Base-by-base conservation (phyloP, 2,113 vertebrate genomes). In the Sphaerodactylus townsendi region DNA sequence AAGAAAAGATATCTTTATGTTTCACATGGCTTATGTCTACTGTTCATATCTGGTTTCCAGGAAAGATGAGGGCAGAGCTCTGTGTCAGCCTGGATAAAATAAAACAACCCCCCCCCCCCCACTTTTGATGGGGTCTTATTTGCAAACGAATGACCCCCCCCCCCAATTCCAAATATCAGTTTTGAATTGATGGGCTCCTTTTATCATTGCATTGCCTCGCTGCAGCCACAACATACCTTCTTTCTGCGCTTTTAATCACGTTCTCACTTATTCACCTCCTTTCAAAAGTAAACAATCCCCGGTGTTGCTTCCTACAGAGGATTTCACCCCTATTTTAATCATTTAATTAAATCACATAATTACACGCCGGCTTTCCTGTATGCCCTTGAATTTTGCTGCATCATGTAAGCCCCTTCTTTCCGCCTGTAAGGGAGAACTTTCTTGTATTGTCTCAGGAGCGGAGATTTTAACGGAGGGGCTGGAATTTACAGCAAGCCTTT, bases 301-400 rank as follows among this genome's bases (percentile, higher is more conserved):
- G 19, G 30, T 6, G 19, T 84, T 35, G 46, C 65, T 77, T 59
- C 82, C 70, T 84, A 44, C 25, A 35, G 77, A 84, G 37, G 48
- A 77, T 69, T 84, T 70, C 48, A 30, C 46, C 66, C 76, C 74
- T 33, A 59, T n/a, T 30, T 59, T 84, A 84, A 84, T 84, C 82
- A 84, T 84, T 84, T 84, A 77, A 84, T 84, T 85, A 81, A 81
- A 85, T 81, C 77, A 46, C 28, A 85, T 85, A 81, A 85, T 75
- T 56, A 66, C 78, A 85, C 39, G 53, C 71, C 46, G 56, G 71
- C 33, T 74, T 76, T 56, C 72, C 56, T n/a, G 6, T 65, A 10
- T 75, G 77, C 59, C 71, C 59, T 68, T 74, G 70, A 80, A 81
- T 80, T 59, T 62, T 69, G 39, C 15, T n/a, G 39, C 46, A 37